A percentile compares a stretch with the other conserved stretches of the same genome.
Evolutionary conservation across 1,140 invertebrate genomes (phyloP).

Genomic region (Drosophila nigromelanica): DNA sequence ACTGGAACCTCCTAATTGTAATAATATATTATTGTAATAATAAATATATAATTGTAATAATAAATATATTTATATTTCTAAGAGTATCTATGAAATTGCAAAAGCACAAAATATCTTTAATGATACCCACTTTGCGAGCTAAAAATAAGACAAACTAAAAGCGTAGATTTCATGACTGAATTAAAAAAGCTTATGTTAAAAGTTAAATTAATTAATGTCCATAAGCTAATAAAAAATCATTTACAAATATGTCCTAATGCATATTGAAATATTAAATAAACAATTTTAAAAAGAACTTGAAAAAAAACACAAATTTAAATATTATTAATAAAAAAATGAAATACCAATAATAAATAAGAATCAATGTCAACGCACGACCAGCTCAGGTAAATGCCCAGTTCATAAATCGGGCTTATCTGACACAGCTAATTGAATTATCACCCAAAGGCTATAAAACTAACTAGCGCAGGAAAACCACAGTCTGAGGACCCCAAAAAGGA

Average conservation of each 20-base stretch:
- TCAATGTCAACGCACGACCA: not conserved
- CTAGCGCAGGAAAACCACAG: not conserved
- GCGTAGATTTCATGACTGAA: too few species aligned
- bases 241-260: too few species aligned
- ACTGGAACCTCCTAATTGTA: too few species aligned
- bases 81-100: too few species aligned
- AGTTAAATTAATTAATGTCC: not conserved
- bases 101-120: too few species aligned
- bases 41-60: too few species aligned
- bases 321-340: not conserved
- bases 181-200: too few species aligned
- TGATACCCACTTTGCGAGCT: too few species aligned
- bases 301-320: not conserved
- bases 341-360: slow-evolving; percentile 8
- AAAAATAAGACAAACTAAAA: too few species aligned
- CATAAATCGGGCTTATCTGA: slow-evolving; percentile 60
- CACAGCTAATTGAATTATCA: slow-evolving; percentile 69
- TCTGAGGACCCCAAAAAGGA: slow-evolving; percentile 20
- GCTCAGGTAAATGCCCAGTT: slow-evolving; percentile 7
- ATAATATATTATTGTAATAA: too few species aligned
- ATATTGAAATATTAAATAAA: not conserved
- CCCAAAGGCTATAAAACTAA: slow-evolving; percentile 38
- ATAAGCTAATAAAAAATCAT: too few species aligned
- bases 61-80: too few species aligned
- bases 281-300: not conserved